phyloP scores from a whole-genome alignment of 2,888 invertebrate species.

The Drosophila basisetae region DNA sequence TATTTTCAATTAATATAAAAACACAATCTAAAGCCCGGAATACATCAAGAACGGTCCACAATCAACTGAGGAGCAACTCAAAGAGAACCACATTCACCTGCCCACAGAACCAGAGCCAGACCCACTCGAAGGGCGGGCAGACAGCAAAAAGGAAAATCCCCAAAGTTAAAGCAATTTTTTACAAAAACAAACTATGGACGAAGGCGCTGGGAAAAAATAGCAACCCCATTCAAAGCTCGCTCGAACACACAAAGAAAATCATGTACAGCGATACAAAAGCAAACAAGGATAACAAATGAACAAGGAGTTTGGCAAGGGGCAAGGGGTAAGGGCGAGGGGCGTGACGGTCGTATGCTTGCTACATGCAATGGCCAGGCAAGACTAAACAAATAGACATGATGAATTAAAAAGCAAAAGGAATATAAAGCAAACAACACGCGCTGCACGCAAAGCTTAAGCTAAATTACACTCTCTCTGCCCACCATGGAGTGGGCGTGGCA shows the following conservation, averaged over 20 bases:
- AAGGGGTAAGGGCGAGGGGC: neutral
- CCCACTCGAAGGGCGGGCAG: constrained; percentile 26
- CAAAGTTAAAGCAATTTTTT: constrained; percentile 54
- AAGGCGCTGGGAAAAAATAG: constrained; percentile 32
- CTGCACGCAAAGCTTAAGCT: constrained; percentile 56
- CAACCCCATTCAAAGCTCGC: constrained; percentile 44
- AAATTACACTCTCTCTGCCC: constrained; percentile 54
- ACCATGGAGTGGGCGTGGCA: constrained; percentile 38
- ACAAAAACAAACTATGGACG: constrained; percentile 70
- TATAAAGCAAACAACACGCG: constrained; percentile 63
- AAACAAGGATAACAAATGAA: constrained; percentile 76
- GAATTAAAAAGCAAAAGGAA: constrained; percentile 74
- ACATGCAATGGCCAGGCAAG: constrained; percentile 57
- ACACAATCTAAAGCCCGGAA: constrained; percentile 38
- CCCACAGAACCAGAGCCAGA: constrained; percentile 18
- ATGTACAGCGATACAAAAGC: constrained; percentile 37
- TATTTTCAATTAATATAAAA: constrained; percentile 71
- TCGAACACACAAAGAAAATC: constrained; percentile 25
- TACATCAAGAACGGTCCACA: constrained; percentile 26
- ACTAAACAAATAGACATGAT: constrained; percentile 80
- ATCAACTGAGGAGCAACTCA: constrained; percentile 19
- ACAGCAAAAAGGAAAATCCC: constrained; percentile 61
- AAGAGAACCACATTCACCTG: constrained; percentile 28
- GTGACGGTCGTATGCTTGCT: constrained; percentile 25
- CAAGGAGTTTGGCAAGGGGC: constrained; percentile 20